phyloP scores from a whole-genome alignment of 1,140 invertebrate species.

The Maconellicoccus hirsutus region DNA sequence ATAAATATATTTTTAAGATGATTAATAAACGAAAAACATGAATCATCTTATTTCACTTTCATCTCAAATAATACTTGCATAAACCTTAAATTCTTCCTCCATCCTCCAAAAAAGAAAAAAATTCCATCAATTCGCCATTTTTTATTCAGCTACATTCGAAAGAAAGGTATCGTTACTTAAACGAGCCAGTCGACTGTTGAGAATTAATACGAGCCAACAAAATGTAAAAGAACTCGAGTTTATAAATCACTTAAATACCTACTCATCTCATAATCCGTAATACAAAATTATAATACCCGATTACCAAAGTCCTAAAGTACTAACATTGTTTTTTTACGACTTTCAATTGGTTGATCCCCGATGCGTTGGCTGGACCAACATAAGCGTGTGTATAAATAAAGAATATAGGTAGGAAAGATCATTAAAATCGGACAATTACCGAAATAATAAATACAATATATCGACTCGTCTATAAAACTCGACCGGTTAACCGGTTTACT shows the following conservation, averaged over 20 bases:
- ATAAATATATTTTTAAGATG: too few species aligned
- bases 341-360: not conserved
- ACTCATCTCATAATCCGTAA: conserved; percentile 14
- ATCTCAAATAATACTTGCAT: too few species aligned
- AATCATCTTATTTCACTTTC: too few species aligned
- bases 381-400: not conserved
- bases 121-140: too few species aligned
- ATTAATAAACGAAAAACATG: too few species aligned
- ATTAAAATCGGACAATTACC: conserved; percentile 19
- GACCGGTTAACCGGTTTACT: not conserved
- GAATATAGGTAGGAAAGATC: conserved; percentile 14
- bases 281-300: conserved; percentile 13
- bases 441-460: conserved; percentile 18
- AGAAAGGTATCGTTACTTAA: too few species aligned
- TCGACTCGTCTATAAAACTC: not conserved
- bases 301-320: conserved; percentile 3
- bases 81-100: too few species aligned
- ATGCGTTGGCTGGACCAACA: not conserved
- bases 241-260: conserved; percentile 13
- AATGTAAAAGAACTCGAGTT: not conserved
- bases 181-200: too few species aligned
- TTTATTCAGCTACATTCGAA: too few species aligned
- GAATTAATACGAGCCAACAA: too few species aligned
- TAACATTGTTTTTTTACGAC: conserved; percentile 22
- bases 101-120: too few species aligned